Percentiles rank a stretch among this genome's conserved stretches.
These are phyloP conservation scores for Pheosia tremula DNA, from an alignment of 2,888 invertebrate species.

Conservation along the genomic window DNA sequence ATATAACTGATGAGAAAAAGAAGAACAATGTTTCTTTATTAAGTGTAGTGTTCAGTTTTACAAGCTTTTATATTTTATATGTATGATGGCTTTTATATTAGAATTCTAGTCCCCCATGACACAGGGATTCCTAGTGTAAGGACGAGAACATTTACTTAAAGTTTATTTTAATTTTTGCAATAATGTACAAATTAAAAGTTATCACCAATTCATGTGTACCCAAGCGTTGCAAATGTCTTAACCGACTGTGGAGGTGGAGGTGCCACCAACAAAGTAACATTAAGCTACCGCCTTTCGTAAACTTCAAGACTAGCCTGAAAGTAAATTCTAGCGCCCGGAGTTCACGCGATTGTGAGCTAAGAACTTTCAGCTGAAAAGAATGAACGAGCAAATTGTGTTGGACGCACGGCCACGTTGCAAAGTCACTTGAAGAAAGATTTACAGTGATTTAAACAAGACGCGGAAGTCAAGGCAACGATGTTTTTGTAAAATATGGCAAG, in stretches of 20 bases:
- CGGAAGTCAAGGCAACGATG: not conserved
- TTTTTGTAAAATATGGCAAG: not conserved
- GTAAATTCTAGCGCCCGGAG: conserved; percentile 4
- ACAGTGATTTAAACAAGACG: not conserved
- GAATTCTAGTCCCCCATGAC: no score
- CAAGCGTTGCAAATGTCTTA: not conserved
- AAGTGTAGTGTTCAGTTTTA: no score
- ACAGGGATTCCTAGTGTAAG: no score
- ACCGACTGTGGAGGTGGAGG: no score
- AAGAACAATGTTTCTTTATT: no score
- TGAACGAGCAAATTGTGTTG: conserved; percentile 13
- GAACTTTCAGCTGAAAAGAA: conserved; percentile 8
- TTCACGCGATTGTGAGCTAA: conserved; percentile 10
- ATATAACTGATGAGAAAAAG: no score
- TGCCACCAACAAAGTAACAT: not conserved
- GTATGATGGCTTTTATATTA: no score
- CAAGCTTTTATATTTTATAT: no score
- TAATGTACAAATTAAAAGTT: no score
- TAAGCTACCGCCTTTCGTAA: not conserved
- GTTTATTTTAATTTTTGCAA: no score
- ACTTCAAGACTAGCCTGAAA: conserved; percentile 1
- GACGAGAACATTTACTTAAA: no score
- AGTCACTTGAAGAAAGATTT: not conserved
- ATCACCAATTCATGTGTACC: no score
- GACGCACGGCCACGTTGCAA: conserved; percentile 4